These are phyloP conservation scores for Ellobium chinense DNA, from an alignment of 2,888 invertebrate genomes.

Conservation along the genomic window DNA sequence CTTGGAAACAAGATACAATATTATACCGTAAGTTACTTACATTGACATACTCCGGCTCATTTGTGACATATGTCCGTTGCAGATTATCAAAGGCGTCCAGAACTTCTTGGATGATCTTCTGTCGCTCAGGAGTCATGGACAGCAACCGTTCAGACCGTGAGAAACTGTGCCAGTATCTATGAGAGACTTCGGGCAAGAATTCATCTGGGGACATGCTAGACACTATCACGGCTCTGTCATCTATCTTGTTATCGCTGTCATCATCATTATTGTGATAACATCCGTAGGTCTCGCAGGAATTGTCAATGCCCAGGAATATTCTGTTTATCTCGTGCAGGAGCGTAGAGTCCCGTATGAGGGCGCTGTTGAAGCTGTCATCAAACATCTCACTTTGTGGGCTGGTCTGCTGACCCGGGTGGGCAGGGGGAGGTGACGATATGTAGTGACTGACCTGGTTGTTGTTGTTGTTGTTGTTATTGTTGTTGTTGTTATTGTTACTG, in stretches of 20 bases:
- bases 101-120: constrained; percentile 40
- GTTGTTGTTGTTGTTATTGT: constrained; percentile 22
- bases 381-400: not conserved
- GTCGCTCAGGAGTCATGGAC: constrained; percentile 23
- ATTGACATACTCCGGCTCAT: constrained; percentile 21
- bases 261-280: constrained; percentile 15
- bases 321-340: constrained; percentile 46
- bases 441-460: constrained; percentile 6
- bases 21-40: no score
- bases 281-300: constrained; percentile 41
- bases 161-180: constrained; percentile 47
- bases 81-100: constrained; percentile 40
- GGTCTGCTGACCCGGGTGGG: not conserved
- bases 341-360: constrained; percentile 29
- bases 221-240: constrained; percentile 1
- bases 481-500: constrained; percentile 10
- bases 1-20: no score
- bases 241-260: not conserved
- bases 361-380: constrained; percentile 43
- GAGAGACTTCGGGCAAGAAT: constrained; percentile 39
- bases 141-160: not conserved
- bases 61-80: constrained; percentile 25
- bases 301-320: constrained; percentile 48
- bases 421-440: not conserved
- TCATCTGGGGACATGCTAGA: constrained; percentile 37